Evolutionary conservation across 2,888 invertebrate genomes (phyloP).

Genomic region (Conops quadrifasciatus): DNA sequence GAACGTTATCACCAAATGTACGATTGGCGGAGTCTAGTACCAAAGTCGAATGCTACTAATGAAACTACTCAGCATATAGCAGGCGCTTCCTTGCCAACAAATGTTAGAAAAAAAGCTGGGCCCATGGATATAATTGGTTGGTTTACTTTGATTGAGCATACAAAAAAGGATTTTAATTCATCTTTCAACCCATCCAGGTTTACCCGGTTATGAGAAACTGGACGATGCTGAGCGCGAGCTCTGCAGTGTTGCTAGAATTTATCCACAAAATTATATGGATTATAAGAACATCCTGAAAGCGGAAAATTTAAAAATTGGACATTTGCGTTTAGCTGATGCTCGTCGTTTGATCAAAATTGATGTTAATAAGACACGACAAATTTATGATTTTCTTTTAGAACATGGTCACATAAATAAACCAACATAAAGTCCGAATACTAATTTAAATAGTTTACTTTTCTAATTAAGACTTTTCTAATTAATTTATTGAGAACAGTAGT

Average conservation of each 20-base stretch:
- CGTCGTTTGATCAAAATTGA: constrained; percentile 88
- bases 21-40: constrained; percentile 55
- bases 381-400: constrained; percentile 79
- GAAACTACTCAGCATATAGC: constrained; percentile 24
- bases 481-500: no score
- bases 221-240: constrained; percentile 76
- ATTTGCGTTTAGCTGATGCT: constrained; percentile 81
- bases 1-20: constrained; percentile 49
- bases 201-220: constrained; percentile 83
- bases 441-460: no score
- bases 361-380: constrained; percentile 90
- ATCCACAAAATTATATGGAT: constrained; percentile 81
- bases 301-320: constrained; percentile 80
- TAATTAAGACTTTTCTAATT: no score
- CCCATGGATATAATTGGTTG: constrained; percentile 62
- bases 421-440: constrained; percentile 48
- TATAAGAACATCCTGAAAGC: constrained; percentile 77
- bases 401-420: constrained; percentile 77
- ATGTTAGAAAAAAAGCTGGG: constrained; percentile 58
- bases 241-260: constrained; percentile 78
- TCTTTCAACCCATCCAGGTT: constrained; percentile 68
- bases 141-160: constrained; percentile 1
- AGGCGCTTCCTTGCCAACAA: constrained; percentile 40
- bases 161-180: background rate
- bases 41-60: constrained; percentile 44